These are phyloP conservation scores for Manis pentadactyla DNA, from an alignment of 2,797 vertebrate genomes.

Conservation along the genomic window DNA sequence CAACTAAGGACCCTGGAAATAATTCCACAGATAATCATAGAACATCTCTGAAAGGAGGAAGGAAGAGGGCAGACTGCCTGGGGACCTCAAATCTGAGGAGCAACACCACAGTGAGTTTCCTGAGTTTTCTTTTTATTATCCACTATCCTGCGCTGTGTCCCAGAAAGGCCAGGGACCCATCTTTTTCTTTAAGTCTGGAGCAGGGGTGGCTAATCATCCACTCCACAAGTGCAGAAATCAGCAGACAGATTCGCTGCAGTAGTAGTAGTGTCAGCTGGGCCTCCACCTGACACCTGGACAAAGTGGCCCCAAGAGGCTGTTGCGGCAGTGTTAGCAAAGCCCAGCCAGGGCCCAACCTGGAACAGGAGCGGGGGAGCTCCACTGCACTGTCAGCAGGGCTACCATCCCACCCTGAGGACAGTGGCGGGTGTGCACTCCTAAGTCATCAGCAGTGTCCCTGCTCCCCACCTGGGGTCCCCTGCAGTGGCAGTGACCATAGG, in stretches of 20 bases:
- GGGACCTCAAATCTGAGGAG: neutral
- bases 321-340: neutral
- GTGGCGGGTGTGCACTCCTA: neutral
- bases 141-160: neutral
- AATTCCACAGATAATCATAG: constrained; percentile 3
- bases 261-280: neutral
- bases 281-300: neutral
- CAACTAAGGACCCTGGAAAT: neutral
- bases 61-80: neutral
- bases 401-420: neutral
- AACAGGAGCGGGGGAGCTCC: neutral
- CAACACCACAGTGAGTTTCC: neutral
- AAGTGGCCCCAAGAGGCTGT: neutral
- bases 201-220: neutral
- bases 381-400: neutral
- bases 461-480: neutral
- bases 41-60: neutral
- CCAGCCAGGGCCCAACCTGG: neutral
- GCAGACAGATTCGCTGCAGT: neutral
- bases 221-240: neutral
- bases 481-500: neutral
- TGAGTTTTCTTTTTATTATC: neutral
- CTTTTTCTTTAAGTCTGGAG: neutral
- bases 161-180: neutral
- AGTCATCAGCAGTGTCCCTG: neutral